Conservation (phyloP, 2,888 invertebrate genomes). For the Phlogophora meticulosa region DNA sequence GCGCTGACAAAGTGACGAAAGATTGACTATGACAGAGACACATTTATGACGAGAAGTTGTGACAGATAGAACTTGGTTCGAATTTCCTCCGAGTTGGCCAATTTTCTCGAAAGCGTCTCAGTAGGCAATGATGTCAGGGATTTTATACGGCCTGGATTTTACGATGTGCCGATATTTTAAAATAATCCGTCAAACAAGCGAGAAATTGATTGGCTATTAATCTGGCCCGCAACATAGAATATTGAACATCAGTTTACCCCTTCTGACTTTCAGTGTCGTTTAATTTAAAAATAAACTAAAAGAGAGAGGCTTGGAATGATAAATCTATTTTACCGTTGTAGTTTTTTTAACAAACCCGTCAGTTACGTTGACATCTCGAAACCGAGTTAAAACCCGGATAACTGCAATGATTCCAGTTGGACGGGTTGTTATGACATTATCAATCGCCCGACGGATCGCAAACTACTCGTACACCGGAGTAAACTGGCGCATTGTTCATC, state of each 20-base stretch:
- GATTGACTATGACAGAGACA: constrained; percentile 39
- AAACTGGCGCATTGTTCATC: constrained; percentile 44
- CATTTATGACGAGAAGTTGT: constrained; percentile 55
- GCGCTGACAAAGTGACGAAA: constrained; percentile 34
- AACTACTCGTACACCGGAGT: constrained; percentile 25
- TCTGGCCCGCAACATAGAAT: constrained; percentile 34
- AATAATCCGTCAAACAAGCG: constrained; percentile 49
- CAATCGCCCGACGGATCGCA: constrained; percentile 42
- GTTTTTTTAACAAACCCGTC: constrained; percentile 46
- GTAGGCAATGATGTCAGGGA: constrained; percentile 70
- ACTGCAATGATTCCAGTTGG: constrained; percentile 54
- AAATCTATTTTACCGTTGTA: constrained; percentile 22
- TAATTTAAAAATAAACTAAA: constrained; percentile 16
- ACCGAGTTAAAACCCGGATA: constrained; percentile 49
- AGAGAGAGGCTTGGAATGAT: constrained; percentile 15
- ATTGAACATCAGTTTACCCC: constrained; percentile 14
- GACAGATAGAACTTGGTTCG: constrained; percentile 60
- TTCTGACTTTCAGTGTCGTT: background rate
- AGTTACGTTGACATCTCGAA: constrained; percentile 40
- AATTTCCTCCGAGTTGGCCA: constrained; percentile 63
- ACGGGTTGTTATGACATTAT: constrained; percentile 58
- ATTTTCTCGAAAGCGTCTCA: constrained; percentile 73
- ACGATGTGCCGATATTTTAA: constrained; percentile 62
- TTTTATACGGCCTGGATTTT: constrained; percentile 61
- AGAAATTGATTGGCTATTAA: constrained; percentile 45